Base-by-base conservation (phyloP, 2,888 invertebrate genomes). In the Sminthurinus aureus region DNA sequence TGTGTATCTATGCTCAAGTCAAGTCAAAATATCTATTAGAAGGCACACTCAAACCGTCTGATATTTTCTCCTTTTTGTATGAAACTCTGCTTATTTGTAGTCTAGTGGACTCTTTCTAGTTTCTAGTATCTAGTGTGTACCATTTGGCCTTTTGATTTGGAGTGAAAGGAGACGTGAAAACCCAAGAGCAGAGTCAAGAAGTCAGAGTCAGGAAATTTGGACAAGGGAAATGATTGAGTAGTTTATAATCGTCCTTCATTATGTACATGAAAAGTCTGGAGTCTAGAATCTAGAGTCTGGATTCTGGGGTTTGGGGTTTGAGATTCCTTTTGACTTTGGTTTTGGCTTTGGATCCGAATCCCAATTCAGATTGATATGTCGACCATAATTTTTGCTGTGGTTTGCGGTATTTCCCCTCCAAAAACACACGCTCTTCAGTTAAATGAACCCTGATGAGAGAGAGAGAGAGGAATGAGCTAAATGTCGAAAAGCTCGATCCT, bases 161-260 rank as follows among this genome's bases (percentile, higher is more conserved):
- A 67, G 8, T 67, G n/a, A 20, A n/a, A 20, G 15, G 22, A 67
- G 64, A 67, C 24, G 69, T 11, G 69, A 71, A 71, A 26, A 38
- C 6, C 38, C 38, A 38, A 58, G 58, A 58, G 58, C 13, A 58
- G 9, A 58, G 18, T 38, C 15, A 58, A 58, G 15, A 58, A 58
- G 58, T 58, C 58, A 18, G 13, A 58, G 18, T 58, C 15, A 58
- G 58, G 58, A 58, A 15, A 13, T 13, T 22, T 26, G 26, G 71
- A 71, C 71, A 26, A 71, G 71, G 71, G 71, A 26, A 71, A 71
- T 71, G 71, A 71, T 71, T 26, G 71, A 71, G 71, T 20, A 26
- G 71, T 71, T 71, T 71, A 71, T 71, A 71, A 71, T 71, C 24
- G 71, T 58, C 58, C 58, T 58, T 58, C 58, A 58, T 58, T 58